phyloP scores from a whole-genome alignment of 2,888 invertebrate species.

The Microctonus aethiopoides region DNA sequence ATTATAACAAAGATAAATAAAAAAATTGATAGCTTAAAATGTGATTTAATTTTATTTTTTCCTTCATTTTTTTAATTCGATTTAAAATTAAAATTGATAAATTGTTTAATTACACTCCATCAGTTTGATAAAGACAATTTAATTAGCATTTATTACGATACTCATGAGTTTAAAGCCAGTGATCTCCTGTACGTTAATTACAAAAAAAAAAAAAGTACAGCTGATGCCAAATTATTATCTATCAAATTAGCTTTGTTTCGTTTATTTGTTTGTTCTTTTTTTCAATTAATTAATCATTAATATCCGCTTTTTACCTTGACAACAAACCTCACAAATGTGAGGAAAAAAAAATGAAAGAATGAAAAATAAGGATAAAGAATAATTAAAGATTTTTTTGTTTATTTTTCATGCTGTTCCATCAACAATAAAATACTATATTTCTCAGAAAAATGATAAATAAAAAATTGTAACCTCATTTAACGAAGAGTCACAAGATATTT shows the following conservation, averaged over 20 bases:
- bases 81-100: too few species aligned
- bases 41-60: too few species aligned
- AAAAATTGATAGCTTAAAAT: too few species aligned
- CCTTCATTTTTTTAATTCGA: too few species aligned
- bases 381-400: neutral
- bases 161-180: constrained; percentile 60
- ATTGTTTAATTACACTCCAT: too few species aligned
- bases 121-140: constrained; percentile 20
- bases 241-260: constrained; percentile 39
- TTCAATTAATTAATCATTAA: constrained; percentile 10
- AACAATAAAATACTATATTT: too few species aligned
- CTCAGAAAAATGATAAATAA: neutral
- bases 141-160: constrained; percentile 52
- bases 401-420: neutral
- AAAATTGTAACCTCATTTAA: neutral
- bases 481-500: neutral
- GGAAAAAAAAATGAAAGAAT: neutral
- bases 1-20: too few species aligned
- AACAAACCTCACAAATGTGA: neutral
- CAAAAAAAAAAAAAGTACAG: constrained; percentile 57
- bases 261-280: constrained; percentile 30
- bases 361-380: neutral
- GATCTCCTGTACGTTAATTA: constrained; percentile 58
- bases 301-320: neutral
- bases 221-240: constrained; percentile 62